Base-by-base conservation (phyloP, 2,888 invertebrate genomes). In the Cheilosia scutellata region DNA sequence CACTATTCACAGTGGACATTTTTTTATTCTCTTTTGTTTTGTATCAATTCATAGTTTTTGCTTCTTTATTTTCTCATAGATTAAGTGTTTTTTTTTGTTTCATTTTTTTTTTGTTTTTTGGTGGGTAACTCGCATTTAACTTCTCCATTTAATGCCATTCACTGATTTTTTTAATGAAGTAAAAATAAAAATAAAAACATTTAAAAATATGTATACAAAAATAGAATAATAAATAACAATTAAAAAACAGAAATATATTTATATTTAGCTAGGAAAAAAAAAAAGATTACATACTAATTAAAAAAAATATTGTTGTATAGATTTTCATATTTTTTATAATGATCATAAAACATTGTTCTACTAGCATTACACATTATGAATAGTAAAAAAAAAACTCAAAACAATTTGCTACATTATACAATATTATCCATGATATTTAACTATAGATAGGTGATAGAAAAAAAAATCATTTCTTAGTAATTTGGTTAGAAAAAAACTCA, bases 121-220 rank as follows among this genome's bases (percentile, higher is more conserved):
- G 88, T 88, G 88, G 88, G 88, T 87, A 88, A 65, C 87, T 88
- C 88, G 87, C 88, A 80, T 87, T 82, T 82, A 58, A 75, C 71
- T 62, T 87, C 70, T 86, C 63, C 65, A 78, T 86, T 76, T 76
- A 77, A 87, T 86, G 84, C 88, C 87, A 86, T 88, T 87, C 87
- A 87, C 74, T 88, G 82, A 66, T 82, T 82, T 78, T 66, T 62
- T 68, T n/a, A 16, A 16, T 71, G 33, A 53, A 76, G 40, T 27
- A 62, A 62, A 71, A 82, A 20, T 33, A 16, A 72, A 60, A 58
- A 57, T 5, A 47, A 44, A 68, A 62, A 62, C 29, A 62, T 62
- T 72, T 42, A 84, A 82, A 78, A 68, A 42, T 55, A 49, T 53
- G 7, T 55, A 55, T 68, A 51, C 55, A 72, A 79, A 71, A 70